A percentile compares a stretch with the other conserved stretches of the same genome.
These are phyloP conservation scores for Trachelus stipa DNA, from an alignment of 2,888 invertebrate genomes.

Conservation along the genomic window DNA sequence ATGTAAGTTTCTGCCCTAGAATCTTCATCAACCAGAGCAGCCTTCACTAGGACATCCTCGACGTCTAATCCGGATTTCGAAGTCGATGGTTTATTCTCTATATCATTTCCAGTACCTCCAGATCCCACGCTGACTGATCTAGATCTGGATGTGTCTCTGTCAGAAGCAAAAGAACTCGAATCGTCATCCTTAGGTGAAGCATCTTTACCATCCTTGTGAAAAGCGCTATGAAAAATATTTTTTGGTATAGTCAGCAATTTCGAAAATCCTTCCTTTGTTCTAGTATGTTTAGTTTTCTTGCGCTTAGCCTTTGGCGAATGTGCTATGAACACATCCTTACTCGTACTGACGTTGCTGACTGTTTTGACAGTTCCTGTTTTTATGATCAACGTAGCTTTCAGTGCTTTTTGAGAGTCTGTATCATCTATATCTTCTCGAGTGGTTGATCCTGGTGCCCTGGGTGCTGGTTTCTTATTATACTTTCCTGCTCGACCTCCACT, in stretches of 20 bases:
- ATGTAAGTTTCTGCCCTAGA: slow-evolving; percentile 13
- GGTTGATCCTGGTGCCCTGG: slow-evolving; percentile 61
- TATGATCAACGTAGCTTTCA: slow-evolving; percentile 68
- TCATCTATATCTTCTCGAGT: slow-evolving; percentile 27
- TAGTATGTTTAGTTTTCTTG: slow-evolving; percentile 38
- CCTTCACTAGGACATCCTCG: slow-evolving; percentile 23
- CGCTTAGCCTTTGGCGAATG: slow-evolving; percentile 35
- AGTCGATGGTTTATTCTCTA: slow-evolving; percentile 9
- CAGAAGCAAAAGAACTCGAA: slow-evolving; percentile 31
- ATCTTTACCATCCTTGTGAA: slow-evolving; percentile 49
- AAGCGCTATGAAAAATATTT: slow-evolving; percentile 57
- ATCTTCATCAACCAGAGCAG: slow-evolving; percentile 12
- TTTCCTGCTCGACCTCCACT: slow-evolving; percentile 65
- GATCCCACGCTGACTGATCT: slow-evolving; percentile 51
- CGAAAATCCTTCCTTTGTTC: slow-evolving; percentile 52
- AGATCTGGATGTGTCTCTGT: slow-evolving; percentile 35
- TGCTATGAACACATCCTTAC: slow-evolving; percentile 49
- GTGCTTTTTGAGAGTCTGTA: slow-evolving; percentile 50
- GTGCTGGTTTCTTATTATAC: slow-evolving; percentile 70
- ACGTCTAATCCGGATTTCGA: slow-evolving; percentile 12
- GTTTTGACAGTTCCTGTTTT: slow-evolving; percentile 66
- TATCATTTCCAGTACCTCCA: slow-evolving; percentile 21
- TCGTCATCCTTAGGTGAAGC: slow-evolving; percentile 28
- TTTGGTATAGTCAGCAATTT: slow-evolving; percentile 59
- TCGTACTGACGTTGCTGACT: slow-evolving; percentile 43